These are phyloP conservation scores for Dicyema japonicum DNA, from an alignment of 1,140 invertebrate species.

Conservation along the genomic window DNA sequence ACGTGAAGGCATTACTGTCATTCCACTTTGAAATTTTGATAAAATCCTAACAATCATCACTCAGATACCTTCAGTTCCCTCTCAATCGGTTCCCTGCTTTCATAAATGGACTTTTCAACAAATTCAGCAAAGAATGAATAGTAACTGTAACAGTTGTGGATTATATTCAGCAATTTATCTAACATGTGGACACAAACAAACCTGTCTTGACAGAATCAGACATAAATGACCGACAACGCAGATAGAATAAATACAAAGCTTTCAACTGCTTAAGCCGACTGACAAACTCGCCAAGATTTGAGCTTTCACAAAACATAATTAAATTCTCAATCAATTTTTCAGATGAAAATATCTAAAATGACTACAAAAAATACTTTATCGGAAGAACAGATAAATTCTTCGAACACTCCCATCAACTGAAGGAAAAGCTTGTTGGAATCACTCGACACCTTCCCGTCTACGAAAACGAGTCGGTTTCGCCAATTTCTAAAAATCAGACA, in stretches of 20 bases:
- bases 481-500: not conserved
- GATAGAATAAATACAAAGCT: too few relatives aligned
- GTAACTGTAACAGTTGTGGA: conserved; percentile 54
- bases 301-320: too few relatives aligned
- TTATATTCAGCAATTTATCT: conserved; percentile 17
- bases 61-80: conserved; percentile 39
- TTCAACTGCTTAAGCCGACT: too few relatives aligned
- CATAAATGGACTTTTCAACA: conserved; percentile 30
- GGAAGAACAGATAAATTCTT: too few relatives aligned
- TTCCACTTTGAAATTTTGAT: conserved; percentile 81
- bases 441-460: not conserved
- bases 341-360: too few relatives aligned
- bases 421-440: not conserved
- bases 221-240: not conserved
- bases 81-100: conserved; percentile 39
- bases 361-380: too few relatives aligned
- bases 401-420: not conserved
- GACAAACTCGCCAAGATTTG: too few relatives aligned
- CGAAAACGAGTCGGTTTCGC: too few relatives aligned
- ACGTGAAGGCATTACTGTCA: conserved; percentile 66
- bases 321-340: too few relatives aligned
- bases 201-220: not conserved
- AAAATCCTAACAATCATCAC: conserved; percentile 28
- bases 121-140: conserved; percentile 39
- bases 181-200: conserved; percentile 6